Base-by-base conservation (phyloP, 2,113 vertebrate genomes). In the Tyrannus savana region DNA sequence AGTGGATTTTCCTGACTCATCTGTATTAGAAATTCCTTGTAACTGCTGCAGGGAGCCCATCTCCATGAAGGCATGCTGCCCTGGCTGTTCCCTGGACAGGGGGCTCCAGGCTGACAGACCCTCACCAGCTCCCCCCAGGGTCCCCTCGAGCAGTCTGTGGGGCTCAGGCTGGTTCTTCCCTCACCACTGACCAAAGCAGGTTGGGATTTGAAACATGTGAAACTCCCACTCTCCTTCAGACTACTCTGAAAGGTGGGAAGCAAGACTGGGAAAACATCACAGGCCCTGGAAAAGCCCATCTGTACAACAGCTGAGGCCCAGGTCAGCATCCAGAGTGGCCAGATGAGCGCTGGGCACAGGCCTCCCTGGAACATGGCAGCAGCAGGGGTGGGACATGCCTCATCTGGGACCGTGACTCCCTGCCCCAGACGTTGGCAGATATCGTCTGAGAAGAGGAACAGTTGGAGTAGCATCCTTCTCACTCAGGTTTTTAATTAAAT, bases 361-460 rank as follows among this genome's bases (percentile, higher is more conserved):
- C 44, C 46, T 68, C 75, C 24, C 68, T 30, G 53, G 58, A 90
- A 35, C 7, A 1, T 0, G 37, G 60, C 49, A 52, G 35, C 69
- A 84, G 74, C 53, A 79, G 47, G 52, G 42, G 35, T 0, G 7
- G 59, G 64, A 44, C 7, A 6, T 3, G 12, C 22, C 33, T 35
- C 52, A 27, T 53, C 7, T 4, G 8, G 2, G 63, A 39, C 21
- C 2, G 2, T 13, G 18, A 41, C 9, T 79, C 44, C 53, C 53
- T 79, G 63, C 28, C 49, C 55, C 15, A 68, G 66, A 27, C 0
- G 0, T 1, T 37, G 35, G 66, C 44, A 91, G 66, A 23, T 2
- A 0, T 46, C 0, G 0, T 42, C 37, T 2, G 16, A 63, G 72
- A 73, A 76, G 53, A 52, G 0, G 28, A 93, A 62, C 66, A 84